Conservation (phyloP, 1,140 invertebrate species). For the Drosophila pseudoobscura region DNA sequence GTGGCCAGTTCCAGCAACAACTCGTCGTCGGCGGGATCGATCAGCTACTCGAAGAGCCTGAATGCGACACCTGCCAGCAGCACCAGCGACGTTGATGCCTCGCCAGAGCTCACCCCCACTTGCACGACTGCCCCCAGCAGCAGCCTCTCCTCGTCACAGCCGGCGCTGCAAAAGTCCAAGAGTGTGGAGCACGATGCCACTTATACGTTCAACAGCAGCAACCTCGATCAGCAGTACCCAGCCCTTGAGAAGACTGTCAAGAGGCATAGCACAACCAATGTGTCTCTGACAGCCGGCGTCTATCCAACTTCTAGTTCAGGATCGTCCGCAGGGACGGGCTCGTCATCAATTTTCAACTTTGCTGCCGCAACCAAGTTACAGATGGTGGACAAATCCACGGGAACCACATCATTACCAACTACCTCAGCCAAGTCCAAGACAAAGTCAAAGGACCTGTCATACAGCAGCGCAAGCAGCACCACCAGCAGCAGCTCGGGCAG, state of each 20-base stretch:
- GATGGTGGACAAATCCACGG: conserved; percentile 31
- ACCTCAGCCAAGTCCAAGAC: conserved; percentile 50
- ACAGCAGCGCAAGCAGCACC: conserved; percentile 23
- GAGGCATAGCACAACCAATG: conserved; percentile 75
- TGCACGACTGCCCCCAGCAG: conserved; percentile 1
- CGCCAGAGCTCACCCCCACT: conserved; percentile 27
- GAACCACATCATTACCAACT: conserved; percentile 17
- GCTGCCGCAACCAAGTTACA: conserved; percentile 68
- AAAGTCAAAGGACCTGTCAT: conserved; percentile 44
- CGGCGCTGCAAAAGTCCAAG: conserved; percentile 78
- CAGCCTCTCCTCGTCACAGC: conserved; percentile 25
- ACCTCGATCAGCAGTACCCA: conserved; percentile 80
- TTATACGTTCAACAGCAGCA: conserved; percentile 75
- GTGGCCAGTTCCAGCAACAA: conserved; percentile 1
- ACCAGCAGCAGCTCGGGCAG: neutral
- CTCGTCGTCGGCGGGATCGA: conserved; percentile 25
- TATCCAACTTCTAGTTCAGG: neutral
- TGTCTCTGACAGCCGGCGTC: conserved; percentile 29
- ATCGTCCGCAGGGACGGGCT: neutral
- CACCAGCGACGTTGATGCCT: conserved; percentile 41
- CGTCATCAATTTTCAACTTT: conserved; percentile 64
- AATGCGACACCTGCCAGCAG: conserved; percentile 42
- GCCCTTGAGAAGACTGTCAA: conserved; percentile 82
- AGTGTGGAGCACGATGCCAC: conserved; percentile 77
- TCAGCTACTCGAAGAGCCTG: conserved; percentile 67